These are phyloP conservation scores for Gorsachius magnificus DNA, from an alignment of 2,797 vertebrate genomes.

Conservation along the genomic window DNA sequence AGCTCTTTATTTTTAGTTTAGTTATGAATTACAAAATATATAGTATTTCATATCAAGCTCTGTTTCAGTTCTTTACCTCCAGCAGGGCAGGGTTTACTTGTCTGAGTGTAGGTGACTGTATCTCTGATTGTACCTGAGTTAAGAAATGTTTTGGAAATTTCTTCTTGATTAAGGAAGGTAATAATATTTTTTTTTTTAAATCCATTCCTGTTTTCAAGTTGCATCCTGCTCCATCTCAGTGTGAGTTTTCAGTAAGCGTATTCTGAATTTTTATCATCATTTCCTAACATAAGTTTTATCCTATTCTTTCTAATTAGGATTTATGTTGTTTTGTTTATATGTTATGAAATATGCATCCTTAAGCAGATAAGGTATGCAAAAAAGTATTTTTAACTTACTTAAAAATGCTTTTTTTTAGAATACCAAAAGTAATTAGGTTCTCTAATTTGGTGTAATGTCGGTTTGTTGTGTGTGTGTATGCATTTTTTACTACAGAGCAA, in stretches of 20 bases:
- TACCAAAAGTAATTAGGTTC: neutral
- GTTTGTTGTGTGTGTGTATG: neutral
- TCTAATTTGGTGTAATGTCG: neutral
- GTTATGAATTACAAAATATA: neutral
- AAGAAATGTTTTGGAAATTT: neutral
- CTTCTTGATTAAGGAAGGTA: neutral
- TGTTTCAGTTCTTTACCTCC: neutral
- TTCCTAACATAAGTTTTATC: neutral
- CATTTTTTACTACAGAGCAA: neutral
- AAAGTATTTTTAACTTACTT: neutral
- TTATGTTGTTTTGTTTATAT: neutral
- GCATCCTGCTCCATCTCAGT: neutral
- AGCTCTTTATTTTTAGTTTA: neutral
- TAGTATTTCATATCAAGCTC: neutral
- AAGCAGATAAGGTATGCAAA: neutral
- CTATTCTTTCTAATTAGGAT: neutral
- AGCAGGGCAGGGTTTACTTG: neutral
- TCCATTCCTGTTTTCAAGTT: neutral
- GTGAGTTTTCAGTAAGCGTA: neutral
- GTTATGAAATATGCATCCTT: neutral
- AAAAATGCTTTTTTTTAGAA: neutral
- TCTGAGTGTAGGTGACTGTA: neutral
- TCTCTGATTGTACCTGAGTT: neutral
- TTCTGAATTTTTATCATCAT: neutral
- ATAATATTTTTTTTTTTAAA: neutral